Evolutionary conservation across 1,140 invertebrate genomes (phyloP).

Genomic region (Saxidomus purpurata): DNA sequence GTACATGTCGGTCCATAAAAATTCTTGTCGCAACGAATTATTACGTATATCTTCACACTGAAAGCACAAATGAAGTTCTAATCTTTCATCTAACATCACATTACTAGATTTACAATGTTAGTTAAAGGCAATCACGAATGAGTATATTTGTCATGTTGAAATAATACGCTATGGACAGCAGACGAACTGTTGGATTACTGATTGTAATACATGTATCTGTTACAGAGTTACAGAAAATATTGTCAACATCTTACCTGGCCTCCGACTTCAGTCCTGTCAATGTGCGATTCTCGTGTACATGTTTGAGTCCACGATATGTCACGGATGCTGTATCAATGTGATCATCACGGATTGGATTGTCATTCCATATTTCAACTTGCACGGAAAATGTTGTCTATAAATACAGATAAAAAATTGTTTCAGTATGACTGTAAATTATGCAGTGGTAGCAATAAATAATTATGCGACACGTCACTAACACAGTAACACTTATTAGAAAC

Average conservation of each 20-base stretch:
- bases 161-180: no score
- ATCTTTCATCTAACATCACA: background rate
- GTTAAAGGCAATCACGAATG: no score
- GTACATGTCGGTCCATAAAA: background rate
- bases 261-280: background rate
- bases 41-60: constrained; percentile 12
- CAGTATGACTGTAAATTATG: no score
- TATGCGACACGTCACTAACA: no score
- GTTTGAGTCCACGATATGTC: background rate
- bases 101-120: no score
- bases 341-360: constrained; percentile 28
- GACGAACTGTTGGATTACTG: no score
- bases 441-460: no score
- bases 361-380: constrained; percentile 34
- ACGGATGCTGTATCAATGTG: constrained; percentile 6
- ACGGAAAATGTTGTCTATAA: constrained; percentile 1
- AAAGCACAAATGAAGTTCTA: background rate
- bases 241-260: constrained; percentile 55
- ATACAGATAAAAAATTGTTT: no score
- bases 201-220: no score
- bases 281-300: background rate
- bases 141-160: no score
- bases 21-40: background rate
- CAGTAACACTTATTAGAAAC: no score
- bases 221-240: no score